phyloP scores from a whole-genome alignment of 2,888 invertebrate species.

The Amiota mariae region DNA sequence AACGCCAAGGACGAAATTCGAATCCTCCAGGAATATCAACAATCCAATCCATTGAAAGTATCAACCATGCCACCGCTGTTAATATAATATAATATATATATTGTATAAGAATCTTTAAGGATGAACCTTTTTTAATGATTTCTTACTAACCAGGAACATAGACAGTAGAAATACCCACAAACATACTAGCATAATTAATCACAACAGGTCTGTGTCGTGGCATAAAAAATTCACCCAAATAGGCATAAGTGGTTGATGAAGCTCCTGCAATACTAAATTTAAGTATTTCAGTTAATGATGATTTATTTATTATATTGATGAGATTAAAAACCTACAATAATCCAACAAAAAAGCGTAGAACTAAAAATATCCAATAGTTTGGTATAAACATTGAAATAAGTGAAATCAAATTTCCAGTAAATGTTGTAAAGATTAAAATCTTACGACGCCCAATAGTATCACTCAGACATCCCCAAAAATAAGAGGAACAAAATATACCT shows the following conservation, averaged over 20 bases:
- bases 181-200: slow-evolving; percentile 72
- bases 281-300: neutral
- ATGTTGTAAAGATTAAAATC: slow-evolving; percentile 74
- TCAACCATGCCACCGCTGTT: slow-evolving; percentile 67
- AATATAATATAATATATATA: neutral
- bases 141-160: slow-evolving; percentile 65
- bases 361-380: slow-evolving; percentile 75
- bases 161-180: slow-evolving; percentile 69
- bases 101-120: neutral
- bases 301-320: neutral
- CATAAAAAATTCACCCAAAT: slow-evolving; percentile 73
- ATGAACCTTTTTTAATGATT: neutral
- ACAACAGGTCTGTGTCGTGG: slow-evolving; percentile 67
- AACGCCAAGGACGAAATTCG: slow-evolving; percentile 70
- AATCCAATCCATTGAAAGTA: slow-evolving; percentile 68
- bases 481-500: slow-evolving; percentile 77
- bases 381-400: slow-evolving; percentile 75
- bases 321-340: slow-evolving; percentile 73
- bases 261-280: slow-evolving; percentile 72
- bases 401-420: slow-evolving; percentile 74
- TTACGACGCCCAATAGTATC: slow-evolving; percentile 76
- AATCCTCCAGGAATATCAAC: slow-evolving; percentile 58
- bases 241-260: slow-evolving; percentile 73
- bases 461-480: slow-evolving; percentile 77
- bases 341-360: slow-evolving; percentile 75